Evolutionary conservation across 2,797 vertebrate species (phyloP).

Genomic region (Malacoctenus gilli): DNA sequence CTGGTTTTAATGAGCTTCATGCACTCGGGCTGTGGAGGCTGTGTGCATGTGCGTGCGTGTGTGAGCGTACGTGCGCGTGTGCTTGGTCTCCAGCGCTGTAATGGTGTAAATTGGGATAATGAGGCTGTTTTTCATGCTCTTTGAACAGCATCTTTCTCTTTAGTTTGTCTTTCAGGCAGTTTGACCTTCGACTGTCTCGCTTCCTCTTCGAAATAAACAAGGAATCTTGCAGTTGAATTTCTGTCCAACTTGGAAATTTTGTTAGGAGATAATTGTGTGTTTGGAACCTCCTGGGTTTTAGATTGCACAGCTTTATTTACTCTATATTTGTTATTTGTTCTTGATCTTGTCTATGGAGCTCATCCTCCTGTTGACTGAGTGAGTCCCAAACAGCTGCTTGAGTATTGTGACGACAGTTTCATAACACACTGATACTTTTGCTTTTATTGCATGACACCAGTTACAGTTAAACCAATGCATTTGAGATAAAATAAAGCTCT

Average conservation of each 20-base stretch:
- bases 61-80: too few relatives aligned
- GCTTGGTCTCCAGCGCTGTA: too few relatives aligned
- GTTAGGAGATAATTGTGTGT: slow-evolving; percentile 4
- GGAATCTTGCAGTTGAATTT: neutral
- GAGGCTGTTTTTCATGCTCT: slow-evolving; percentile 47
- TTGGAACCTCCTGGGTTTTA: neutral
- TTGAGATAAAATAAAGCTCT: too few relatives aligned
- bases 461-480: too few relatives aligned
- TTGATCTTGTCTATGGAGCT: too few relatives aligned
- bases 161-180: slow-evolving; percentile 13
- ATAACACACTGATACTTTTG: too few relatives aligned
- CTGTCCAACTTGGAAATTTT: slow-evolving; percentile 3
- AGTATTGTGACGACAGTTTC: too few relatives aligned
- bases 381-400: too few relatives aligned
- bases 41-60: slow-evolving; percentile 26
- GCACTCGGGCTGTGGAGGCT: slow-evolving; percentile 24
- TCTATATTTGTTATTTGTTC: too few relatives aligned
- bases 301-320: neutral
- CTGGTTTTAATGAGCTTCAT: slow-evolving; percentile 62
- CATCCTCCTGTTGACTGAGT: too few relatives aligned
- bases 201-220: slow-evolving; percentile 10
- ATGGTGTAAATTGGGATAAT: slow-evolving; percentile 56
- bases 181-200: slow-evolving; percentile 13
- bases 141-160: slow-evolving; percentile 30
- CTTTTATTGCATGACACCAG: too few relatives aligned